Conservation (phyloP, 2,888 invertebrate genomes). For the Caradrina clavipalpis region DNA sequence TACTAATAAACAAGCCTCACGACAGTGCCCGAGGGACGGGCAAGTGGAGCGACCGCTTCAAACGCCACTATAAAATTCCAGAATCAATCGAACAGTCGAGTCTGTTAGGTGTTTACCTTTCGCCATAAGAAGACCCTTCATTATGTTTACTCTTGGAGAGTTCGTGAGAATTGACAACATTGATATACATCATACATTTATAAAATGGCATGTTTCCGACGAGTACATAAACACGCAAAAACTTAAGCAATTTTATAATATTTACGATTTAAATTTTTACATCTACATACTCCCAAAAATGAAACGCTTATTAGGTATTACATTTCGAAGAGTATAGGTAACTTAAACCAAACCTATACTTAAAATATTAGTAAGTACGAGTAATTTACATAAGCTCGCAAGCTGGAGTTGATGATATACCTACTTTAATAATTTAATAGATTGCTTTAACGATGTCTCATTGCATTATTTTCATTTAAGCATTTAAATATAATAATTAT, state of each 20-base stretch:
- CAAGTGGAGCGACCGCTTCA: conserved; percentile 71
- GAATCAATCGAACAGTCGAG: conserved; percentile 14
- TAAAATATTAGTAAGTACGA: conserved; percentile 28
- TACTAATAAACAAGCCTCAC: conserved; percentile 74
- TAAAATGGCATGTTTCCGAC: neutral
- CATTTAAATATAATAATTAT: conserved; percentile 8
- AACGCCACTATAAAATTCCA: conserved; percentile 37
- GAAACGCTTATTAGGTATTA: neutral
- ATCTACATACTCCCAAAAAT: conserved; percentile 15
- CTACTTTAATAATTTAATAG: conserved; percentile 27
- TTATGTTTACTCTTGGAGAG: neutral
- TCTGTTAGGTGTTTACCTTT: conserved; percentile 28
- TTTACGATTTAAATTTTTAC: no score
- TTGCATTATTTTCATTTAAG: conserved; percentile 32
- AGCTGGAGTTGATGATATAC: no score
- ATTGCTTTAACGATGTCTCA: conserved; percentile 25
- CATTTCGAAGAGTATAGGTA: conserved; percentile 21
- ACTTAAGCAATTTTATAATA: no score
- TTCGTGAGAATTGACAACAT: neutral
- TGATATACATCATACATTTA: no score
- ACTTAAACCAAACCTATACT: conserved; percentile 10
- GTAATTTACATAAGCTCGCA: conserved; percentile 37
- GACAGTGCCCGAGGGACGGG: conserved; percentile 65
- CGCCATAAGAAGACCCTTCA: neutral
- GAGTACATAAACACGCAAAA: no score